Evolutionary conservation across 2,888 invertebrate species (phyloP), one percentile per base, ranked within the genome.

Genomic region (Galerucella pusilla): DNA sequence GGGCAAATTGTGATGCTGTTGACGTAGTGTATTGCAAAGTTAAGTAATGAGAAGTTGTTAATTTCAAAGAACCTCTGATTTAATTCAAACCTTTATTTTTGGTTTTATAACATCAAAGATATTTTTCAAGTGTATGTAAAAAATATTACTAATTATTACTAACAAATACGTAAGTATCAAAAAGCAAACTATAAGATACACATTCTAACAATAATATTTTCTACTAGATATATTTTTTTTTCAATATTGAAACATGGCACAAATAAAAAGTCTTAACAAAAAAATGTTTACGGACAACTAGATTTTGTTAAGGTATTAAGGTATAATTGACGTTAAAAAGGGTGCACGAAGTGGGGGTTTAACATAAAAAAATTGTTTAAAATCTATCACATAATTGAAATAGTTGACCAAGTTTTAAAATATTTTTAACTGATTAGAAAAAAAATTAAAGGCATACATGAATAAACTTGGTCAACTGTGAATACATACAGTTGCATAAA

Each of bases 201-300:
- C 60, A 78, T 59, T 65, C 74, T 77, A 77, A 75, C 65, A 68
- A 74, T 77, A 77, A 71, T 78, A 78, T 72, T 76, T 71, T 68
- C 70, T 70, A 64, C 70, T 70, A 75, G 64, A 73, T 77, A 73
- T 71, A 77, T 73, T 67, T 68, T 77, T 35, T 16, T 71, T 73
- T 57, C 73, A 74, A 75, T 74, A 68, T 75, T 60, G 74, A 78
- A 74, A 73, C 67, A 80, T 80, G 79, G 79, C 79, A 80, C 79
- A 77, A 80, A 76, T 9, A 77, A 42, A 77, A 75, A 79, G 77
- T 75, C 74, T 74, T 73, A 76, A 61, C 59, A 60, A 68, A 68
- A 20, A 28, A 67, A 67, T 67, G 66, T 52, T 66, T 65, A 35
- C 9, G 0, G 16, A 2, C 9, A 54, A 25, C 28, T n/a, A 35